Percentiles rank a stretch among this genome's conserved stretches.
phyloP scores from a whole-genome alignment of 2,113 vertebrate species.

The Pluvialis apricaria region DNA sequence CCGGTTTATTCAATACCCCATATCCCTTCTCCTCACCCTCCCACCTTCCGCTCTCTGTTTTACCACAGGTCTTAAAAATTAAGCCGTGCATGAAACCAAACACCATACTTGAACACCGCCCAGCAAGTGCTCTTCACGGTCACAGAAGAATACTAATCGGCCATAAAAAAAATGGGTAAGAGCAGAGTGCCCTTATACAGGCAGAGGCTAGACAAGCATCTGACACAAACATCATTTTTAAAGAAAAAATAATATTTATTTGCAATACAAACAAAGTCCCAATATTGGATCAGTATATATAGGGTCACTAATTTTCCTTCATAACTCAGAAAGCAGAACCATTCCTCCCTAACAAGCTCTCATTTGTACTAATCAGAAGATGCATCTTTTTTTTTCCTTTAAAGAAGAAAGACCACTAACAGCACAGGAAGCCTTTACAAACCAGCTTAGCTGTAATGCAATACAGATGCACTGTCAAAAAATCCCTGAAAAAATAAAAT shows the following conservation, averaged over 20 bases:
- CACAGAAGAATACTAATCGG: background rate
- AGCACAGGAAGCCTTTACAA: slow-evolving; percentile 86
- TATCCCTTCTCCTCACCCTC: background rate
- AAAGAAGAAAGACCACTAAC: slow-evolving; percentile 77
- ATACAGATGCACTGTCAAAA: slow-evolving; percentile 89
- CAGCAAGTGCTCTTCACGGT: slow-evolving; percentile 37
- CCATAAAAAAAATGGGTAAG: background rate
- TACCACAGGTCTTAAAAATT: slow-evolving; percentile 61
- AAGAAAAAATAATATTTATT: slow-evolving; percentile 99
- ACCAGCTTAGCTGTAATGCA: slow-evolving; percentile 86
- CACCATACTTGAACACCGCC: slow-evolving; percentile 29
- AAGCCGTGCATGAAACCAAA: slow-evolving; percentile 50
- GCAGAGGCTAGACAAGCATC: slow-evolving; percentile 39
- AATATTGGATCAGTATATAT: slow-evolving; percentile 85
- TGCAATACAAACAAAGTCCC: slow-evolving; percentile 97
- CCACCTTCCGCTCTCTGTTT: slow-evolving; percentile 8
- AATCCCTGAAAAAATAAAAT: slow-evolving; percentile 90
- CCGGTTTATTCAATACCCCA: slow-evolving; percentile 6
- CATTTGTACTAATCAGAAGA: slow-evolving; percentile 82
- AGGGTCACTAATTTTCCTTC: slow-evolving; percentile 90
- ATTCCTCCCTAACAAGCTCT: slow-evolving; percentile 83
- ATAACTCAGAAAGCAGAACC: slow-evolving; percentile 88
- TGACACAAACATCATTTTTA: slow-evolving; percentile 72
- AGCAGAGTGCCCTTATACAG: background rate
- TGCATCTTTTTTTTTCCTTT: slow-evolving; percentile 74